A percentile compares a stretch with the other conserved stretches of the same genome.
phyloP scores from a whole-genome alignment of 2,113 vertebrate genomes.

The Tachysurus vachellii region DNA sequence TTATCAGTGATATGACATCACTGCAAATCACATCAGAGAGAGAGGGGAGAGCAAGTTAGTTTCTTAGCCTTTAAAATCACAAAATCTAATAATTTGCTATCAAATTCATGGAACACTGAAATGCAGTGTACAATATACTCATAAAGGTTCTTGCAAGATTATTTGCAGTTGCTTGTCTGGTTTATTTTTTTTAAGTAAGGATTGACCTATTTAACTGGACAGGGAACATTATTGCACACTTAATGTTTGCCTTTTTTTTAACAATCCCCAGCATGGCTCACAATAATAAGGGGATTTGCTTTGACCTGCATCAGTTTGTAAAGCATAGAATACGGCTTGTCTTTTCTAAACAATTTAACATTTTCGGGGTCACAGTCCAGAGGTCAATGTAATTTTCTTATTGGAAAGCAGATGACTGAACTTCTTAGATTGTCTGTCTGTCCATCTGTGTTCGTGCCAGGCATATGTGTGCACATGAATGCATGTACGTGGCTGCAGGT shows the following conservation, averaged over 20 bases:
- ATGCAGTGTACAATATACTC: not conserved
- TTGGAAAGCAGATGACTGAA: not conserved
- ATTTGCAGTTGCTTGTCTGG: not conserved
- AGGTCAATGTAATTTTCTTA: not conserved
- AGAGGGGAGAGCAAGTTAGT: not conserved
- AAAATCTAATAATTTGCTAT: not conserved
- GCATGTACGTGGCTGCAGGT: not conserved
- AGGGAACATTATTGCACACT: not conserved
- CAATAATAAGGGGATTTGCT: not conserved
- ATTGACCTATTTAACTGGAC: not conserved
- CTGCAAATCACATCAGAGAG: not conserved
- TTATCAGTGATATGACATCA: not conserved
- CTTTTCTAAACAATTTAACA: too few relatives aligned
- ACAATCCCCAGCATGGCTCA: not conserved
- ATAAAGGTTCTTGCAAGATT: not conserved
- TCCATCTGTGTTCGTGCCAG: too few relatives aligned
- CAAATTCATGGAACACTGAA: not conserved
- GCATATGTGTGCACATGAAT: too few relatives aligned
- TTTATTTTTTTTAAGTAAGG: not conserved
- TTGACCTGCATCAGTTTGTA: not conserved
- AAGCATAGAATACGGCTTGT: too few relatives aligned
- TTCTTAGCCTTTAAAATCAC: not conserved
- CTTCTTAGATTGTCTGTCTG: not conserved
- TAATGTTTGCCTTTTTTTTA: not conserved
- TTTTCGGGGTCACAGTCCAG: conserved; percentile 2